phyloP scores from a whole-genome alignment of 2,888 invertebrate genomes.

The Hydrotaea diabolus region DNA sequence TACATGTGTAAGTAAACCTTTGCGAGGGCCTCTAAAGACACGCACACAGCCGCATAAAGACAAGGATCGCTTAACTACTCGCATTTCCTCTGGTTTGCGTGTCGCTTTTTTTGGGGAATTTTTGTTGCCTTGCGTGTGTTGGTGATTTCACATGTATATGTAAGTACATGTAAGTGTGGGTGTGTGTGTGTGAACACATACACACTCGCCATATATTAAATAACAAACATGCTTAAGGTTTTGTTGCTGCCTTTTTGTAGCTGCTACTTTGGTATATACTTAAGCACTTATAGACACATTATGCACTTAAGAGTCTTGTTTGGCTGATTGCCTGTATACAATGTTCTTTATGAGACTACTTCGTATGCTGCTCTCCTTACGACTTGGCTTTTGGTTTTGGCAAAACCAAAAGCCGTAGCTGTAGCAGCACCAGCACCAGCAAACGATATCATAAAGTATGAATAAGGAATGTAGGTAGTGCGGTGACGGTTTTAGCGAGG shows the following conservation, averaged over 20 bases:
- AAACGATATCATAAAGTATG: slow-evolving; percentile 20
- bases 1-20: neutral
- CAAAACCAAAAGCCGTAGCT: neutral
- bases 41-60: neutral
- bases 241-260: neutral
- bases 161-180: no score
- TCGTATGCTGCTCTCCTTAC: neutral
- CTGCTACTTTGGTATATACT: slow-evolving; percentile 25
- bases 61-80: neutral
- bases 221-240: slow-evolving; percentile 12
- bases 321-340: slow-evolving; percentile 30
- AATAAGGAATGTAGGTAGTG: neutral
- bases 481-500: neutral
- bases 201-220: neutral
- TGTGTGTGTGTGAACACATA: neutral
- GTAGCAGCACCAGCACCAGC: neutral
- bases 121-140: neutral
- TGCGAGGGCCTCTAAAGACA: neutral
- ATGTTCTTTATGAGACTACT: slow-evolving; percentile 15
- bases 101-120: neutral
- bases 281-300: slow-evolving; percentile 42
- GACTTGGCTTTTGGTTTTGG: slow-evolving; percentile 12
- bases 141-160: neutral
- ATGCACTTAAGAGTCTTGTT: slow-evolving; percentile 32
- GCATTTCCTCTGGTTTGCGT: slow-evolving; percentile 8